Base-by-base conservation (phyloP, 2,888 invertebrate genomes). In the Chorisops tibialis region DNA sequence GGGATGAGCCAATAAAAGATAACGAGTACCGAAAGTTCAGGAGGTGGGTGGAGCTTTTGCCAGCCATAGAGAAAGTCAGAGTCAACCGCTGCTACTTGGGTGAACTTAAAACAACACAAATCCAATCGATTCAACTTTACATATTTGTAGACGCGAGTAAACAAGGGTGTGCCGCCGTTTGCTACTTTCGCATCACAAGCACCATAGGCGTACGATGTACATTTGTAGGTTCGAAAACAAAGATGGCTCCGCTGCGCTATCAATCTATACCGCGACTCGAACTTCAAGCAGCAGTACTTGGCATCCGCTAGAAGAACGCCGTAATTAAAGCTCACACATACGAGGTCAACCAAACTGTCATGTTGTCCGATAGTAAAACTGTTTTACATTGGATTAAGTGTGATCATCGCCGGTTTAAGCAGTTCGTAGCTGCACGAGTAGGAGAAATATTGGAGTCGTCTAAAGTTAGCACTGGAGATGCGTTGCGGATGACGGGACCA, bases 201-300 rank as follows among this genome's bases (percentile, higher is more conserved):
- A 30, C 30, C 1, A 30, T 30, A 2, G 2, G 3, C 1, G 30
- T 30, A 30, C 5, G 30, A 30, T 30, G 9, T 30, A 9, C 30
- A 30, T 9, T 30, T 30, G 38, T 63, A 5, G 45, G 58, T 5
- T 61, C 58, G 16, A 66, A 65, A 54, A 62, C 64, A 21, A 43
- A 58, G 22, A 61, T 62, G 2, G 61, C 65, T 0, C 63, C 63
- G 1, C 43, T 62, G 11, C 51, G 59, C 43, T 52, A 43, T 1
- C 41, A 62, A 7, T 64, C 66, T 12, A 54, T 66, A 12, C 64
- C 67, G 7, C 24, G 24, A 24, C 24, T 24, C 24, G 24, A 24
- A 24, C 24, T 24, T 4, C 24, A 24, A 24, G 24, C 24, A 24
- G 24, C 24, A 24, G 7, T 24, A 24, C 24, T 24, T 24, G 24